phyloP scores from a whole-genome alignment of 2,888 invertebrate genomes.

The Dorcus hopei region DNA sequence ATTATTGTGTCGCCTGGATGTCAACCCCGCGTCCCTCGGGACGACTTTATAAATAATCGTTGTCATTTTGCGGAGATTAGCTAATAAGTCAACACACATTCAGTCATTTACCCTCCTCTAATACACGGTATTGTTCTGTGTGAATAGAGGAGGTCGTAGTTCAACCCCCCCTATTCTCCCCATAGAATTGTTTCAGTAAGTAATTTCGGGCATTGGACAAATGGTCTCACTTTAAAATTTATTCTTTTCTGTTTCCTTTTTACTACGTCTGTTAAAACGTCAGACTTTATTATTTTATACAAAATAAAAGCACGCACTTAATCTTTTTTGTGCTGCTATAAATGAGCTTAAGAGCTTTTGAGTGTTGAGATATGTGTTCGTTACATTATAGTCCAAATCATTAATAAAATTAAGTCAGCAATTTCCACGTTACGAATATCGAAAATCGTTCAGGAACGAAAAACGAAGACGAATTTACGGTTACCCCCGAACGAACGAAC shows the following conservation, averaged over 20 bases:
- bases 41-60: conserved; percentile 41
- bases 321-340: too few species aligned
- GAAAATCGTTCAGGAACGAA: background rate
- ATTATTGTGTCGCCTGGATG: conserved; percentile 25
- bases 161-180: conserved; percentile 4
- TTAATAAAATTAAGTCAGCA: too few species aligned
- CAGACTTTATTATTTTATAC: too few species aligned
- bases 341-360: too few species aligned
- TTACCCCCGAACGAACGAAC: background rate
- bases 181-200: conserved; percentile 1
- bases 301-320: too few species aligned
- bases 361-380: too few species aligned
- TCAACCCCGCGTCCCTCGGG: conserved; percentile 16
- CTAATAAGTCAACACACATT: conserved; percentile 48
- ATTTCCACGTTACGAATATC: background rate
- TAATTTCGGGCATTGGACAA: background rate
- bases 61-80: conserved; percentile 47
- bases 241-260: too few species aligned
- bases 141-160: conserved; percentile 6
- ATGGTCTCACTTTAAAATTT: background rate
- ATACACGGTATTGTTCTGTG: conserved; percentile 24
- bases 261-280: too few species aligned
- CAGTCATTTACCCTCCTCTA: conserved; percentile 35
- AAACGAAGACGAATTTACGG: background rate
- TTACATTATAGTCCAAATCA: too few species aligned